Evolutionary conservation across 92 coral and sea anemone species (phyloP).

Genomic region (Palythoa caribaeorum): DNA sequence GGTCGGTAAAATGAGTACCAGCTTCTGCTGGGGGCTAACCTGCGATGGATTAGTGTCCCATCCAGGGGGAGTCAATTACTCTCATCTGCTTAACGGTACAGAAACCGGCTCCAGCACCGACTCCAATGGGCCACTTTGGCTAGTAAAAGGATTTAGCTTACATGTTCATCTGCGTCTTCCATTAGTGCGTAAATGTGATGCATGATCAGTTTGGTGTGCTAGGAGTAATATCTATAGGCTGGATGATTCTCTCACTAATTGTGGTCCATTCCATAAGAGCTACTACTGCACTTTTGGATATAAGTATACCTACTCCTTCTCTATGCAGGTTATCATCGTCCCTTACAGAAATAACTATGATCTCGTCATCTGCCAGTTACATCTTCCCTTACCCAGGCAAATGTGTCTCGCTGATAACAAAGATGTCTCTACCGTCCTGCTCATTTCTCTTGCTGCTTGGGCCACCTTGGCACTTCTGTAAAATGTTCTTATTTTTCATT

Average conservation of each 20-base stretch:
- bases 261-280: slow-evolving; percentile 59
- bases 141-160: too few species aligned
- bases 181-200: too few species aligned
- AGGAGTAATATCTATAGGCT: slow-evolving; percentile 40
- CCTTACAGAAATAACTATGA: slow-evolving; percentile 53
- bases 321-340: slow-evolving; percentile 51
- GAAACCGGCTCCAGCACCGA: too few species aligned
- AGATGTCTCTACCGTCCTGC: not conserved
- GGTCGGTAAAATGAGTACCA: too few species aligned
- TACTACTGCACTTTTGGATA: slow-evolving; percentile 40
- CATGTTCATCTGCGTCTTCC: too few species aligned
- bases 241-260: slow-evolving; percentile 49
- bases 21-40: too few species aligned
- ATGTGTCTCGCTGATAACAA: not conserved
- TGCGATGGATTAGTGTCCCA: too few species aligned
- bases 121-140: too few species aligned
- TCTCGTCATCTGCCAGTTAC: slow-evolving; percentile 38
- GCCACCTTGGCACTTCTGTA: slow-evolving; percentile 53
- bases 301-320: slow-evolving; percentile 63
- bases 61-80: too few species aligned
- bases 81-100: too few species aligned
- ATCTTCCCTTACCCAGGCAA: slow-evolving; percentile 10
- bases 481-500: slow-evolving; percentile 59
- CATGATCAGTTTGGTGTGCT: slow-evolving; percentile 41
- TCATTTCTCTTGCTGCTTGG: slow-evolving; percentile 59